Evolutionary conservation across 1,140 invertebrate species (phyloP).

Genomic region (Daktulosphaira vitifoliae): DNA sequence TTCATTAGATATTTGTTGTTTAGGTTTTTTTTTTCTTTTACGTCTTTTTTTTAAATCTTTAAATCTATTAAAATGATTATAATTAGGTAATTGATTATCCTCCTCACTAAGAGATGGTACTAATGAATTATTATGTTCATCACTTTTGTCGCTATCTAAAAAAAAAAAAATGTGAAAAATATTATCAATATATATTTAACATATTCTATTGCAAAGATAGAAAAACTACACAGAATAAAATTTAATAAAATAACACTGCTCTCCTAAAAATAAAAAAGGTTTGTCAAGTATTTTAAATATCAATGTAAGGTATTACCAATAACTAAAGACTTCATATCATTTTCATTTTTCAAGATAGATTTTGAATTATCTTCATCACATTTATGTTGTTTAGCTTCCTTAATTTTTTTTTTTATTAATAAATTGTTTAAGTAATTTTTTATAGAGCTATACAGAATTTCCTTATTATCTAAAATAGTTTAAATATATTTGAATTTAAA

Average conservation of each 20-base stretch:
- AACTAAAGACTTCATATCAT: too few species aligned
- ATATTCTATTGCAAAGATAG: too few species aligned
- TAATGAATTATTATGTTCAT: not conserved
- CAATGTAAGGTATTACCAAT: too few species aligned
- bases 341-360: too few species aligned
- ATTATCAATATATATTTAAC: too few species aligned
- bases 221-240: too few species aligned
- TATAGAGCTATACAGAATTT: slow-evolving; percentile 27
- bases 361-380: too few species aligned
- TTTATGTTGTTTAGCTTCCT: slow-evolving; percentile 33
- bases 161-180: too few species aligned
- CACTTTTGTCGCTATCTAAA: slow-evolving; percentile 10
- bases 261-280: too few species aligned
- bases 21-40: slow-evolving; percentile 33
- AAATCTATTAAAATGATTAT: not conserved
- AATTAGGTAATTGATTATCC: not conserved
- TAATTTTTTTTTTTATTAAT: slow-evolving; percentile 36
- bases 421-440: slow-evolving; percentile 36
- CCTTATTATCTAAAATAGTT: slow-evolving; percentile 14
- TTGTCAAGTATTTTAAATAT: too few species aligned
- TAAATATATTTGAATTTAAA: slow-evolving; percentile 25
- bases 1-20: slow-evolving; percentile 44
- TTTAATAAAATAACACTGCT: too few species aligned
- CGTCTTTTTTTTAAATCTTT: slow-evolving; percentile 40
- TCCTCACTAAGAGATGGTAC: not conserved